A percentile compares a stretch with the other conserved stretches of the same genome.
Conservation (phyloP, 1,140 invertebrate species). For the Caenorhabditis tropicalis region DNA sequence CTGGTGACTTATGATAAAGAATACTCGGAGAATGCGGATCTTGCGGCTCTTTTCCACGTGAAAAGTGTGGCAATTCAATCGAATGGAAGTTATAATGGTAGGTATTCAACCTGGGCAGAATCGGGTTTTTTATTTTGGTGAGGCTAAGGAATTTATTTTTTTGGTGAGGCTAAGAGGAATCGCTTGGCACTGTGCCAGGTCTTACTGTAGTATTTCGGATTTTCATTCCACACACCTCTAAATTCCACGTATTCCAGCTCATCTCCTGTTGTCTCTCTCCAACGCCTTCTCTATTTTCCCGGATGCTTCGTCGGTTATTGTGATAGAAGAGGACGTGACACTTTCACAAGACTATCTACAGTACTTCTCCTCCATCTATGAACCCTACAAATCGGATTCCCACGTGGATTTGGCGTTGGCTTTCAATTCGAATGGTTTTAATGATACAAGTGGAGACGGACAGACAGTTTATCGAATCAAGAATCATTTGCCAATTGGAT, state of each 20-base stretch:
- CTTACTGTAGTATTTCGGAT: too few relatives aligned
- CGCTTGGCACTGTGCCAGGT: too few relatives aligned
- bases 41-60: slow-evolving; percentile 51
- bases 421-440: slow-evolving; percentile 44
- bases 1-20: slow-evolving; percentile 53
- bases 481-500: slow-evolving; percentile 30
- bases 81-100: slow-evolving; percentile 36
- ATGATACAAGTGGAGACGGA: background rate
- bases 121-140: too few relatives aligned
- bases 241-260: too few relatives aligned
- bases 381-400: background rate
- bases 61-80: slow-evolving; percentile 48
- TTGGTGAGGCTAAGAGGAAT: too few relatives aligned
- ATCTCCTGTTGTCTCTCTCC: background rate
- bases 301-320: slow-evolving; percentile 16
- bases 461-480: slow-evolving; percentile 36
- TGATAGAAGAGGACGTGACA: slow-evolving; percentile 47
- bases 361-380: background rate
- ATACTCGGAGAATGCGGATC: slow-evolving; percentile 50
- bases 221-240: too few relatives aligned
- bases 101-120: too few relatives aligned
- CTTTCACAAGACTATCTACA: background rate
- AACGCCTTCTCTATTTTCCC: slow-evolving; percentile 44
- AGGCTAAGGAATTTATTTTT: too few relatives aligned
- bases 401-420: slow-evolving; percentile 27